These are phyloP conservation scores for Asarcornis scutulata DNA, from an alignment of 2,113 vertebrate species.

Conservation along the genomic window DNA sequence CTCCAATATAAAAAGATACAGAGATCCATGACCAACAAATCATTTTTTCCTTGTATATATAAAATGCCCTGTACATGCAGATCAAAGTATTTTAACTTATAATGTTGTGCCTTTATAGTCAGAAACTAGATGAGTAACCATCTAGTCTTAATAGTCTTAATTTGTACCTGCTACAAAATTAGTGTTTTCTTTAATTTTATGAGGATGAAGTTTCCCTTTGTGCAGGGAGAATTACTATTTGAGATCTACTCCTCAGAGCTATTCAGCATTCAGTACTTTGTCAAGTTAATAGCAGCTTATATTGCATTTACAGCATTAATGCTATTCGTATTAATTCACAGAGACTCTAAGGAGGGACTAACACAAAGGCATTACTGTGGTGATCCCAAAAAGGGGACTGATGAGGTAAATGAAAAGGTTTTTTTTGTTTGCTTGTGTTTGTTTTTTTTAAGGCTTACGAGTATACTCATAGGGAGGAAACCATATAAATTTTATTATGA, in stretches of 20 bases:
- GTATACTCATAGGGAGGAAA: slow-evolving; percentile 26
- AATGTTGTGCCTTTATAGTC: not conserved
- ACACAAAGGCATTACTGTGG: not conserved
- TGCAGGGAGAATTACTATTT: slow-evolving; percentile 19
- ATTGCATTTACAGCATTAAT: slow-evolving; percentile 26
- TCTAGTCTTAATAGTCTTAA: not conserved
- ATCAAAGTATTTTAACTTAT: slow-evolving; percentile 14
- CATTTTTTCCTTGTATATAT: not conserved
- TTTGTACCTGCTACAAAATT: slow-evolving; percentile 7
- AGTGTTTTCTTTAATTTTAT: slow-evolving; percentile 35
- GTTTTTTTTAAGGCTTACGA: not conserved
- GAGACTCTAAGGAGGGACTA: slow-evolving; percentile 22
- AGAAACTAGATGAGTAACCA: slow-evolving; percentile 21
- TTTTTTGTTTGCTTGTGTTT: no score
- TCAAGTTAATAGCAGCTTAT: slow-evolving; percentile 8
- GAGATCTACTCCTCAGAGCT: slow-evolving; percentile 19
- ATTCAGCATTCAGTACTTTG: not conserved
- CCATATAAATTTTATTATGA: slow-evolving; percentile 4
- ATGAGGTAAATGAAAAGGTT: not conserved
- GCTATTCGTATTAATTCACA: slow-evolving; percentile 6
- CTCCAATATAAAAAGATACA: not conserved
- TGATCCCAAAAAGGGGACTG: not conserved
- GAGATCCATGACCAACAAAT: not conserved
- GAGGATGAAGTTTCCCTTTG: slow-evolving; percentile 34
- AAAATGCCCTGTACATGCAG: not conserved